Percentiles rank a stretch among this genome's conserved stretches.
These are phyloP conservation scores for Corythornis cristatus DNA, from an alignment of 2,113 vertebrate species.

Conservation along the genomic window DNA sequence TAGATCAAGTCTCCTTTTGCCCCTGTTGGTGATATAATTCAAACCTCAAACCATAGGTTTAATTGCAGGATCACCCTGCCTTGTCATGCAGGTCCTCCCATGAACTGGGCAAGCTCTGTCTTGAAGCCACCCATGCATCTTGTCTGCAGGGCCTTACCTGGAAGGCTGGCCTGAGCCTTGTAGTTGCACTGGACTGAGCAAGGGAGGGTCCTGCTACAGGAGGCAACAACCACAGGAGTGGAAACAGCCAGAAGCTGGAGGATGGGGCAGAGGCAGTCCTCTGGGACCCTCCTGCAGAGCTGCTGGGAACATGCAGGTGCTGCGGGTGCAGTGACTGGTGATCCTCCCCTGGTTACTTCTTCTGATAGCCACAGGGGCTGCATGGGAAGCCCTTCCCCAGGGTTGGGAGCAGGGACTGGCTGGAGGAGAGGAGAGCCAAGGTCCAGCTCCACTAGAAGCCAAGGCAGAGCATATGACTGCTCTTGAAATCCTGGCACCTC, in stretches of 20 bases:
- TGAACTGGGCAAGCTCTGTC: neutral
- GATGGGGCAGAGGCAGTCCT: neutral
- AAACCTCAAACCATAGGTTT: neutral
- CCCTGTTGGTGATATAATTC: neutral
- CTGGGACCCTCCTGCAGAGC: neutral
- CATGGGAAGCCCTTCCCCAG: rapidly evolving
- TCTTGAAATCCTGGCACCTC: neutral
- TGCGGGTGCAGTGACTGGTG: rapidly evolving
- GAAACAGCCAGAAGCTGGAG: neutral
- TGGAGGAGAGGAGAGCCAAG: neutral
- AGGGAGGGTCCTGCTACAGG: neutral
- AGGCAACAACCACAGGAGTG: rapidly evolving
- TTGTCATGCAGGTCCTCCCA: neutral
- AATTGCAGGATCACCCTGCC: neutral
- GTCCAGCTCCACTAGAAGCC: neutral
- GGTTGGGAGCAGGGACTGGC: neutral
- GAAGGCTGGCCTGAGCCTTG: rapidly evolving
- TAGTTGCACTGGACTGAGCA: rapidly evolving
- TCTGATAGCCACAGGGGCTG: rapidly evolving
- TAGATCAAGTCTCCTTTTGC: neutral
- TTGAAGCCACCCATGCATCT: rapidly evolving
- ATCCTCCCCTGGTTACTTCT: rapidly evolving
- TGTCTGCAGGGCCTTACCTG: neutral
- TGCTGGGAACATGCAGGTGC: rapidly evolving
- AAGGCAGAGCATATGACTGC: neutral